These are phyloP conservation scores for Galleria mellonella DNA, from an alignment of 1,140 invertebrate species.

Conservation along the genomic window DNA sequence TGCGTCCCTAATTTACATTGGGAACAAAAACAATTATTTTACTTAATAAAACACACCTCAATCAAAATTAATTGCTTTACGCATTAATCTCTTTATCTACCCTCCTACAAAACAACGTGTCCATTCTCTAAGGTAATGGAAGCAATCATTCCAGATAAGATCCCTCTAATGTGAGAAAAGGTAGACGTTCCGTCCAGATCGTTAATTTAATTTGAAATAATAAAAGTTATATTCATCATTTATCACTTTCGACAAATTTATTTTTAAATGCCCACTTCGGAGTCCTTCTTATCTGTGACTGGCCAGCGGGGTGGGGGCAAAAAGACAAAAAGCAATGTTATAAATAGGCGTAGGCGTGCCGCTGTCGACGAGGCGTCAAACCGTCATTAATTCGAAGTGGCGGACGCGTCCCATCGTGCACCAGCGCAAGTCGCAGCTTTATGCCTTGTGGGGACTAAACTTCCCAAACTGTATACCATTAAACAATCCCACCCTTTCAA, in stretches of 20 bases:
- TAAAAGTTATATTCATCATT: constrained; percentile 71
- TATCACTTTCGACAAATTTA: constrained; percentile 73
- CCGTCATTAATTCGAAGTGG: constrained; percentile 30
- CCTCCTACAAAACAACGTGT: constrained; percentile 64
- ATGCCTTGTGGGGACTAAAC: too few relatives aligned
- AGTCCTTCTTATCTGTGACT: constrained; percentile 51
- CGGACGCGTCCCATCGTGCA: neutral
- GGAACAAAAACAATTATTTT: constrained; percentile 64
- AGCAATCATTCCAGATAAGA: constrained; percentile 72
- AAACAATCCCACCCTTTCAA: too few relatives aligned
- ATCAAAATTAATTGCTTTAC: constrained; percentile 47
- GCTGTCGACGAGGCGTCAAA: constrained; percentile 42
- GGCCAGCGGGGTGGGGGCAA: constrained; percentile 34
- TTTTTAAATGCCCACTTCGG: constrained; percentile 64
- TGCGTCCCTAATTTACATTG: constrained; percentile 52
- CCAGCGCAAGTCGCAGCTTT: neutral
- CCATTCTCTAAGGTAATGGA: constrained; percentile 64
- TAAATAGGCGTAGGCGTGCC: constrained; percentile 50
- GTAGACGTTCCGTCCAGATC: constrained; percentile 58
- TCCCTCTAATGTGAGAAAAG: constrained; percentile 71
- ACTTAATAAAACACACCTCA: constrained; percentile 73
- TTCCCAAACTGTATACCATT: too few relatives aligned
- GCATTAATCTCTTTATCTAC: constrained; percentile 56
- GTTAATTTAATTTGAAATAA: constrained; percentile 74
- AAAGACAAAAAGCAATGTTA: constrained; percentile 40